Evolutionary conservation across 2,888 invertebrate genomes (phyloP).

Genomic region (Lithophane semibrunnea): DNA sequence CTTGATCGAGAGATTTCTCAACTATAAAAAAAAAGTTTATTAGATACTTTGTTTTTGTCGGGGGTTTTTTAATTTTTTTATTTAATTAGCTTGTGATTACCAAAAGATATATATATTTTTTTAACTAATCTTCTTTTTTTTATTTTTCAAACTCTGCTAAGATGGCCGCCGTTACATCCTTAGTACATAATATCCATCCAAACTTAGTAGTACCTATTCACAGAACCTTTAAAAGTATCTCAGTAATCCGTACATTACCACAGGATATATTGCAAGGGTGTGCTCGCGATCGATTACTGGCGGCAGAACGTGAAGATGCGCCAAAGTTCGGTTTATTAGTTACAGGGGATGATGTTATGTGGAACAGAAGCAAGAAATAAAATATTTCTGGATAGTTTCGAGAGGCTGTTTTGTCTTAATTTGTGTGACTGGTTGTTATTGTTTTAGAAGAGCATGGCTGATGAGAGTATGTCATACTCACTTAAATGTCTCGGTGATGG

Average conservation of each 20-base stretch:
- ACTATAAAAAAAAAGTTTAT: too few species aligned
- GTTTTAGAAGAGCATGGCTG: too few species aligned
- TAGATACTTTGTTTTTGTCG: too few species aligned
- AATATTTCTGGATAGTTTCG: not conserved
- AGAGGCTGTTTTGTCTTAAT: too few species aligned
- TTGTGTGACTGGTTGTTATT: too few species aligned
- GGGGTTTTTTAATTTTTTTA: too few species aligned
- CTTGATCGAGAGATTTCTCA: too few species aligned
- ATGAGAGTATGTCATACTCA: too few species aligned
- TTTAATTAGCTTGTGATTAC: too few species aligned
- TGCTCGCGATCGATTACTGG: constrained; percentile 49
- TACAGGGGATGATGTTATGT: not conserved
- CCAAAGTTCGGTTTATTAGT: constrained; percentile 56
- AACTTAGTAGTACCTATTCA: not conserved
- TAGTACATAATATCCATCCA: not conserved
- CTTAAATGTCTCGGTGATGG: too few species aligned
- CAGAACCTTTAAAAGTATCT: constrained; percentile 15
- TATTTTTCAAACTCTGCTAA: not conserved
- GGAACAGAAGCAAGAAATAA: not conserved
- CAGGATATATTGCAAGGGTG: constrained; percentile 49
- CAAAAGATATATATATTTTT: too few species aligned
- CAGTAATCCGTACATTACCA: constrained; percentile 33
- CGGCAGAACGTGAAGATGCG: constrained; percentile 57
- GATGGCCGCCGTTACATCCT: not conserved
- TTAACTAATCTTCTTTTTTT: too few species aligned